phyloP scores from a whole-genome alignment of 1,140 invertebrate species.

The Brachionus manjavacas region DNA sequence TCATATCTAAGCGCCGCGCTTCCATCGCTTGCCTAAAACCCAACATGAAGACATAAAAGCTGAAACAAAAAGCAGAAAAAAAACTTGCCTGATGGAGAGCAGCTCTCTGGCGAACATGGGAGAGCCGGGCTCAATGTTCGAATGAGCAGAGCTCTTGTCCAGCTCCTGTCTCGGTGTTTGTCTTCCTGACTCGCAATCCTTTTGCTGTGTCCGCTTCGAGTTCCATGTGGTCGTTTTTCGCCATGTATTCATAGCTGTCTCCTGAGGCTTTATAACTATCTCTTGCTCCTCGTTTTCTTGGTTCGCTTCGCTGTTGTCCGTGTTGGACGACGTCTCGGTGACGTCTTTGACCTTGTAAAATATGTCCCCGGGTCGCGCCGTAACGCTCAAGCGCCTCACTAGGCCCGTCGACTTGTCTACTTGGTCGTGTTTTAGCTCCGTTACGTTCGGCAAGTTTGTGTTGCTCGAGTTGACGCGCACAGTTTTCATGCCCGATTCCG shows the following conservation, averaged over 20 bases:
- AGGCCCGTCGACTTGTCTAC: not conserved
- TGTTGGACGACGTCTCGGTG: constrained; percentile 22
- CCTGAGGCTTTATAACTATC: not conserved
- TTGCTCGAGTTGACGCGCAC: not conserved
- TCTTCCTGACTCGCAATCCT: not conserved
- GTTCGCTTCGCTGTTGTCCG: not conserved
- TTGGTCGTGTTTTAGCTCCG: not conserved
- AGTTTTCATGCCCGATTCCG: constrained; percentile 12
- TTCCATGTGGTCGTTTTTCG: constrained; percentile 41
- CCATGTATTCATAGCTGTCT: not conserved
- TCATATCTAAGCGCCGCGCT: constrained; percentile 34
- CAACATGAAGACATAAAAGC: not conserved
- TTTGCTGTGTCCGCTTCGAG: not conserved
- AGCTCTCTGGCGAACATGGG: constrained; percentile 33
- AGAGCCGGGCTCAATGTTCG: constrained; percentile 20
- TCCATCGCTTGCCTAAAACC: constrained; percentile 40
- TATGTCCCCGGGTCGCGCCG: constrained; percentile 32
- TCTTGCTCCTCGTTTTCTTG: constrained; percentile 13
- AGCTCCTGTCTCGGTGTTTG: not conserved
- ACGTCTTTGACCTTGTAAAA: constrained; percentile 42
- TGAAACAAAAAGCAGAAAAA: not conserved
- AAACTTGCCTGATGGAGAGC: constrained; percentile 30
- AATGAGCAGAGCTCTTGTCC: not conserved
- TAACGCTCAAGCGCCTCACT: constrained; percentile 12
- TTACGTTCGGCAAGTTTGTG: not conserved